Base-by-base conservation (phyloP, 2,888 invertebrate genomes). In the Lochmaea capreae region DNA sequence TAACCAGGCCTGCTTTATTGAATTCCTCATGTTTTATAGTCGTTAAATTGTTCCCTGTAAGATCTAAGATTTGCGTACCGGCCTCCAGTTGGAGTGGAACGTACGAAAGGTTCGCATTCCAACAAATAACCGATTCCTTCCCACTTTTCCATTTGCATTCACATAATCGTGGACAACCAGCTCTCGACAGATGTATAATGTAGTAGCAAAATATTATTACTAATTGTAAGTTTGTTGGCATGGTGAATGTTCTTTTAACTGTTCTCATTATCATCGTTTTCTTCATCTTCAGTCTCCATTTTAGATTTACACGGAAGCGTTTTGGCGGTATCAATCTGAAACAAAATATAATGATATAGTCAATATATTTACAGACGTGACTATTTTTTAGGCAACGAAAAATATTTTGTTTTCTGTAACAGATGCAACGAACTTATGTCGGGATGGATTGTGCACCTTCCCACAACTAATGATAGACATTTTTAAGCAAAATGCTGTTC, bases 101-200 rank as follows among this genome's bases (percentile, higher is more conserved):
- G 83, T 90, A 89, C 80, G 92, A 90, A 81, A 95, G 90, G 85
- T 93, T 93, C 75, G 93, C 93, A 85, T 92, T 92, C 81, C 91
- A 90, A 88, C 95, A 96, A 82, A 93, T 89, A 72, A 94, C 95
- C 66, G 94, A 93, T 88, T 95, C 95, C 87, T 95, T 95, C 82
- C 95, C 95, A 85, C 92, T 93, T 86, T 94, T 94, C 95, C 95
- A 96, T 88, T 95, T 95, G 90, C 95, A 95, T 87, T 95, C 94
- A 88, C 95, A 96, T 81, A 92, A 89, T 77, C 90, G 90, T 68
- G 94, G 94, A 85, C 94, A 94, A 82, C 92, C 92, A 83, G 91
- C 91, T 79, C 88, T 83, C 42, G 85, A 79, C 79, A 85, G 83
- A 83, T 89, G 87, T 82, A 89, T 89, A 79, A 83, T 84, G 77